phyloP scores from a whole-genome alignment of 1,140 invertebrate genomes.

The Macrostomum lignano region DNA sequence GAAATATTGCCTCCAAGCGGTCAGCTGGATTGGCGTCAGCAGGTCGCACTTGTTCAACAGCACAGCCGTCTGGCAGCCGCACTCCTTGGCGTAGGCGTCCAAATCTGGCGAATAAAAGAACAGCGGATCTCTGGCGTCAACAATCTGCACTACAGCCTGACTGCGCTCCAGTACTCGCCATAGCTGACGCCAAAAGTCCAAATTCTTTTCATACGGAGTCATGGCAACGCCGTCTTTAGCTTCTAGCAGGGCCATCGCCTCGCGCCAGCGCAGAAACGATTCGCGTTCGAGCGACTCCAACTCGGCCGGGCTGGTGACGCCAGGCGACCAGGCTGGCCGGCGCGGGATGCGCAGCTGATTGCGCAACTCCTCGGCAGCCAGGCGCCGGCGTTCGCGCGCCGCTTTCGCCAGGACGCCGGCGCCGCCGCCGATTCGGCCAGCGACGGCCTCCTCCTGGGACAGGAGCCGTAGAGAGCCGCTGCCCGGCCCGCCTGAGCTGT shows the following conservation, averaged over 20 bases:
- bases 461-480: too few relatives aligned
- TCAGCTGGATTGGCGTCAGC: conserved; percentile 36
- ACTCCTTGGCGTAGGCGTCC: conserved; percentile 65
- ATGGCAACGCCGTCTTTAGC: conserved; percentile 47
- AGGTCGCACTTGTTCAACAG: conserved; percentile 90
- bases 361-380: too few relatives aligned
- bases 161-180: conserved; percentile 81
- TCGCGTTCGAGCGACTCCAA: conserved; percentile 45
- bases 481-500: too few relatives aligned
- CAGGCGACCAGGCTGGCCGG: conserved; percentile 46
- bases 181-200: conserved; percentile 89
- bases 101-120: conserved; percentile 72
- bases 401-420: too few relatives aligned
- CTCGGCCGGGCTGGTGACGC: conserved; percentile 42
- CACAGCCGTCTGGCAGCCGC: conserved; percentile 47
- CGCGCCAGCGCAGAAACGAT: conserved; percentile 58
- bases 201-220: conserved; percentile 87
- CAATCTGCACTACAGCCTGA: conserved; percentile 72
- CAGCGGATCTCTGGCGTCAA: conserved; percentile 81
- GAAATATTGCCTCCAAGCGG: too few relatives aligned
- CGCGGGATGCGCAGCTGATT: conserved; percentile 3
- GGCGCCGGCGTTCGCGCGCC: too few relatives aligned
- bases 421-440: too few relatives aligned
- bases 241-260: conserved; percentile 45
- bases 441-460: too few relatives aligned